A percentile compares a stretch with the other conserved stretches of the same genome.
phyloP scores from a whole-genome alignment of 2,888 invertebrate species.

The Hirtodrosophila trivittata region DNA sequence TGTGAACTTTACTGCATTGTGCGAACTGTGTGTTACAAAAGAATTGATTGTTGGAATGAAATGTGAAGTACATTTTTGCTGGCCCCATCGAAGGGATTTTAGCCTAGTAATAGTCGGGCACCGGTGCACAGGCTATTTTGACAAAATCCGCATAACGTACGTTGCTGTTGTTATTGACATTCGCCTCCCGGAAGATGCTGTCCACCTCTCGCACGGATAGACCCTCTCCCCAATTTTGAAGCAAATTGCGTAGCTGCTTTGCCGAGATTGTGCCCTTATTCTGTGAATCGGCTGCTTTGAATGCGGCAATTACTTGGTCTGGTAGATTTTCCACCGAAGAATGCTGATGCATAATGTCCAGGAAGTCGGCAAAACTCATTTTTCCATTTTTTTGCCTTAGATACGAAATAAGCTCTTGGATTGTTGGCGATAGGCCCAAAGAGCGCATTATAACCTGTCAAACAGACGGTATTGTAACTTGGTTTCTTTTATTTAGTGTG shows the following conservation, averaged over 20 bases:
- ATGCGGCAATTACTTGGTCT: conserved; percentile 92
- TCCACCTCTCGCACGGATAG: conserved; percentile 91
- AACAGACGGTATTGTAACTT: not conserved
- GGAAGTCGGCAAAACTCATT: conserved; percentile 97
- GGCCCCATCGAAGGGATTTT: too few relatives aligned
- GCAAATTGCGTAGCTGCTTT: conserved; percentile 91
- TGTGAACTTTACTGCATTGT: conserved; percentile 48
- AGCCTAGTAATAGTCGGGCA: conserved; percentile 94
- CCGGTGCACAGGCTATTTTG: conserved; percentile 95
- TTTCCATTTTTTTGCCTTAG: conserved; percentile 92
- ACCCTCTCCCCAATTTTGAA: conserved; percentile 96
- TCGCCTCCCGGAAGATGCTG: conserved; percentile 95
- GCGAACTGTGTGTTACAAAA: conserved; percentile 7
- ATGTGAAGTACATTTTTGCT: conserved; percentile 21
- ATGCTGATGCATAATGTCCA: conserved; percentile 97
- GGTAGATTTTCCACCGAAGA: conserved; percentile 86
- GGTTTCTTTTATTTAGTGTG: not conserved
- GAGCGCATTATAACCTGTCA: conserved; percentile 93
- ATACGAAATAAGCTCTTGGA: conserved; percentile 93
- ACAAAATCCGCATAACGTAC: conserved; percentile 96
- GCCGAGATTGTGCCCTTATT: conserved; percentile 91
- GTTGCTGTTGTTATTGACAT: conserved; percentile 90
- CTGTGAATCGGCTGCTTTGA: conserved; percentile 92
- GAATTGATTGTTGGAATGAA: conserved; percentile 40
- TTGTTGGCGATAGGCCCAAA: conserved; percentile 96